These are phyloP conservation scores for Semibalanus balanoides DNA, from an alignment of 1,140 invertebrate species.

Conservation along the genomic window DNA sequence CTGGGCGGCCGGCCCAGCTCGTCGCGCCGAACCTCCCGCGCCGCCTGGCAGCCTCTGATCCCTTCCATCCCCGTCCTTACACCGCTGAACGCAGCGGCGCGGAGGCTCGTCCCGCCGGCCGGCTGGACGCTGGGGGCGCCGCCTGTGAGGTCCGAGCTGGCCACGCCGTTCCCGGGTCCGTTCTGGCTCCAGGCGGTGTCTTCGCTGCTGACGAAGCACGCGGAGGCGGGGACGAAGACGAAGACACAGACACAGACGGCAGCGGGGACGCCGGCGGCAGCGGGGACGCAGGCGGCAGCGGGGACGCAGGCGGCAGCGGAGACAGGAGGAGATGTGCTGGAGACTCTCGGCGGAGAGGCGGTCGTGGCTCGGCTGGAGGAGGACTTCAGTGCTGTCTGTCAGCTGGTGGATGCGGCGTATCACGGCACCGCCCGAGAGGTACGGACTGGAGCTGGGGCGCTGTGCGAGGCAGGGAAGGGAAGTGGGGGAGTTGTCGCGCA, in stretches of 20 bases:
- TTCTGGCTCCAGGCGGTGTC: background rate
- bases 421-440: background rate
- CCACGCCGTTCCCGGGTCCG: background rate
- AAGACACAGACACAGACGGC: too few species aligned
- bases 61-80: too few species aligned
- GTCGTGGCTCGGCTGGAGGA: background rate
- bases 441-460: too few species aligned
- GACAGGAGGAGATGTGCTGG: too few species aligned
- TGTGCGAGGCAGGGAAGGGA: too few species aligned
- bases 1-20: background rate
- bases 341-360: background rate
- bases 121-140: background rate
- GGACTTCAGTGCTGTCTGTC: background rate
- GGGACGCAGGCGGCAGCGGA: too few species aligned
- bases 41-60: background rate
- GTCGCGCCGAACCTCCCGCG: background rate
- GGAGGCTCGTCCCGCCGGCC: background rate
- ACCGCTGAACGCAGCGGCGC: too few species aligned
- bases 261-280: too few species aligned
- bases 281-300: too few species aligned
- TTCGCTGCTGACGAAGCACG: background rate
- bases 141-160: background rate
- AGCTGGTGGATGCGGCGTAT: background rate
- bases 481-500: too few species aligned
- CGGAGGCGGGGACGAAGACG: background rate